Percentiles rank a stretch among this genome's conserved stretches.
phyloP scores from a whole-genome alignment of 2,797 vertebrate genomes.

The Melanotaenia pygmaea region DNA sequence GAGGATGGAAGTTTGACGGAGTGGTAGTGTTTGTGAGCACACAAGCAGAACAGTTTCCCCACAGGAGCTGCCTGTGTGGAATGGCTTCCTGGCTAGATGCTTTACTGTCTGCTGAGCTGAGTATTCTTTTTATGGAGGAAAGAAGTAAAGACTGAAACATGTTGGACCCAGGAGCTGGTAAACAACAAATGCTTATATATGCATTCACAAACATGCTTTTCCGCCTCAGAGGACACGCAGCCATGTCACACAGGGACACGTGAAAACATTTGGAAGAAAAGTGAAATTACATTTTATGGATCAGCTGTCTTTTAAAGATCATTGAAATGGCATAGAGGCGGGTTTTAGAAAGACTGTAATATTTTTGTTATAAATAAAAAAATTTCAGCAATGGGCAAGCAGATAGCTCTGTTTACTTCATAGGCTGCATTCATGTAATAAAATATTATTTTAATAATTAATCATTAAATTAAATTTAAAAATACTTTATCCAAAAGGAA shows the following conservation, averaged over 20 bases:
- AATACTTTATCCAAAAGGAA: too few relatives aligned
- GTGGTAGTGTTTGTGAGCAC: conserved; percentile 62
- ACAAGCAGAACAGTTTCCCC: conserved; percentile 58
- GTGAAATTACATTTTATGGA: conserved; percentile 48
- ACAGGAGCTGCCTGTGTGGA: conserved; percentile 53
- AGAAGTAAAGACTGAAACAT: conserved; percentile 47
- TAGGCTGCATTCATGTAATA: too few relatives aligned
- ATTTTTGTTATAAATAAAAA: conserved; percentile 38
- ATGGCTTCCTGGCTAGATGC: conserved; percentile 26
- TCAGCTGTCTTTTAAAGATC: conserved; percentile 56
- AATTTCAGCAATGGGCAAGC: conserved; percentile 49
- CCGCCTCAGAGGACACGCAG: conserved; percentile 19
- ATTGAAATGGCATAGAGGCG: conserved; percentile 41
- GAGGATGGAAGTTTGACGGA: conserved; percentile 77
- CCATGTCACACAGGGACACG: conserved; percentile 30
- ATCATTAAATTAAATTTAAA: too few relatives aligned
- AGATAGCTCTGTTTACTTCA: conserved; percentile 2
- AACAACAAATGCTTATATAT: conserved; percentile 44
- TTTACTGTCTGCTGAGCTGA: conserved; percentile 47
- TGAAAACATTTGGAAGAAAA: conserved; percentile 44
- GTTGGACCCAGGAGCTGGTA: conserved; percentile 44
- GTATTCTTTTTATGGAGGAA: conserved; percentile 46
- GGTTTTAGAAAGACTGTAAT: conserved; percentile 25
- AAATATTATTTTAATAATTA: too few relatives aligned
- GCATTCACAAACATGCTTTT: conserved; percentile 19